Base-by-base conservation (phyloP, 2,113 vertebrate genomes). In the Salvelinus alpinus region DNA sequence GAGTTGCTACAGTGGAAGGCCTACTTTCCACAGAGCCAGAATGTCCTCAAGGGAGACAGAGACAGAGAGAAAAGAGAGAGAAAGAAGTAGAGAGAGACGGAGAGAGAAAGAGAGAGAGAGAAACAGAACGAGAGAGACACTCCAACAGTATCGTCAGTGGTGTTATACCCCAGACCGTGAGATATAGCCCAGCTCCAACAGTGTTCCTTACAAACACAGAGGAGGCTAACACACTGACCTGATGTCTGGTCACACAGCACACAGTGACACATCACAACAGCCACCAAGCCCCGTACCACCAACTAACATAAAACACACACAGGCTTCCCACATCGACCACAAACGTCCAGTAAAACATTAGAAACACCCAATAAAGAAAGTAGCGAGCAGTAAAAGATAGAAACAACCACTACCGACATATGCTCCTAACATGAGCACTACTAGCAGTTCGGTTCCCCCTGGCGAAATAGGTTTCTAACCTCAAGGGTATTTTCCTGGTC, bases 191-290 rank as follows among this genome's bases (percentile, higher is more conserved):
- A 11, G 9, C 38, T 13, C n/a, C 68, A 48, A 24, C 64, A 65
- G 71, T 38, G 25, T 73, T 70, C 73, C 73, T 75, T 20, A 65
- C 70, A 77, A 65, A 84, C 76, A 84, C 76, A 74, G 77, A 48
- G 66, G 73, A 78, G 77, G 71, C 79, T 86, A 90, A 91, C 78
- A 82, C 77, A 82, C 66, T 78, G 81, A 86, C 84, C 34, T 78
- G 47, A 64, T 75, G 83, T 87, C 82, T 78, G 20, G 87, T 88
- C 87, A 88, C 85, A 72, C 81, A 71, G 69, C 47, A 81, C 72
- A 70, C 54, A 70, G 22, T 75, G n/a, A 68, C 74, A 57, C 18
- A 59, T 34, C 29, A 57, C 48, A 64, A n/a, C 72, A 18, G 75
- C 70, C 71, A 64, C 71, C 69, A 38, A 60, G 22, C 38, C 2